A percentile compares a stretch with the other conserved stretches of the same genome.
phyloP scores from a whole-genome alignment of 2,113 vertebrate genomes.

The Mesocricetus auratus region DNA sequence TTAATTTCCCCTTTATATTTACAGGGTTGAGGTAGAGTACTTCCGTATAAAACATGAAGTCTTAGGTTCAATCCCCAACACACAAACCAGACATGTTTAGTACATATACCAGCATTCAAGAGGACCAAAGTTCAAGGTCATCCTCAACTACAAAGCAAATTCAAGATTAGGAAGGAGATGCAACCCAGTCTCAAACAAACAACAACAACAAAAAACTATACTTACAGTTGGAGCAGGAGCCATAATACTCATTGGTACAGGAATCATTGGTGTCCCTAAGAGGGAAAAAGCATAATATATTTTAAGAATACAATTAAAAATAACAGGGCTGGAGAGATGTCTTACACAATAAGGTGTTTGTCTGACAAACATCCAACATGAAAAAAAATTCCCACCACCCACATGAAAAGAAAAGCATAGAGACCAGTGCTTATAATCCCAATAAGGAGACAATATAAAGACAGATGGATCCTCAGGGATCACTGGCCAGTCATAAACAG shows the following conservation, averaged over 20 bases:
- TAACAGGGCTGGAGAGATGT: background rate
- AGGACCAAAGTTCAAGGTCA: background rate
- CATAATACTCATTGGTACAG: conserved; percentile 99
- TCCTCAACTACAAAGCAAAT: background rate
- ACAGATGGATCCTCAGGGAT: background rate
- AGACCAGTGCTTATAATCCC: background rate
- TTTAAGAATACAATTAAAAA: background rate
- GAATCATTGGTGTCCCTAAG: conserved; percentile 97
- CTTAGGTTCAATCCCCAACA: background rate
- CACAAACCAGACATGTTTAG: background rate
- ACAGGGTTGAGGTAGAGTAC: background rate
- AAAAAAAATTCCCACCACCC: background rate
- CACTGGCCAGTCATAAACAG: no score
- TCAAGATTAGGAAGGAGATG: background rate
- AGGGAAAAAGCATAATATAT: conserved; percentile 50
- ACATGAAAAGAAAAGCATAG: background rate
- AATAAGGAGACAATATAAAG: background rate
- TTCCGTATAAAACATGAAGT: background rate
- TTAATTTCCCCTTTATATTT: background rate
- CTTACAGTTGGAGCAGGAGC: conserved; percentile 93
- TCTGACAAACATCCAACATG: background rate
- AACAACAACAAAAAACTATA: conserved; percentile 40
- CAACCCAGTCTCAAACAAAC: background rate
- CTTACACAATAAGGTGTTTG: background rate
- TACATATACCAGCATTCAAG: background rate